Evolutionary conservation across 2,797 vertebrate species (phyloP), one percentile per base, ranked within the genome.

Genomic region (Sandelia bainsii): DNA sequence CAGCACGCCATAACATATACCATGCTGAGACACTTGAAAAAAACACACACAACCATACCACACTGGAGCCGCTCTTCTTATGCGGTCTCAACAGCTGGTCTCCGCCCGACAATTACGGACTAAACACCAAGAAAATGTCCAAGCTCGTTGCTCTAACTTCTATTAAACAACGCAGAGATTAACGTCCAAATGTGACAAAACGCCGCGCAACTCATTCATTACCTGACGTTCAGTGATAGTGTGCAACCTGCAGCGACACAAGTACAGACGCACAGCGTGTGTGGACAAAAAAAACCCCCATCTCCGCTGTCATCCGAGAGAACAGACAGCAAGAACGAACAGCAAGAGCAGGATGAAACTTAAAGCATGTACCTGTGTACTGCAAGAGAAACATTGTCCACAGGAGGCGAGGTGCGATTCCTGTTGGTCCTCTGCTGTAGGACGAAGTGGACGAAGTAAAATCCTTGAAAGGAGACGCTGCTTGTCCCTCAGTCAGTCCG

Each of bases 351-450:
- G 32, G 46, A 54, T 25, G 0, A 57, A 90, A 90, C 60, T 79
- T 84, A 16, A 81, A 73, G 51, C 72, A 17, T 58, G 61, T 83
- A 98, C 97, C 97, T 96, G 96, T 86, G 27, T 96, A 96, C 88
- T 97, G 97, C 93, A 98, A 80, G 20, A 99, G 95, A 93, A 98
- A 98, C 97, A 98, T 96, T 86, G 93, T 96, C 90, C 93, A 87
- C 69, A 65, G 69, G 83, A 79, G 76, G 71, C 57, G 77, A 85
- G 60, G 29, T 49, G 82, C 71, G 88, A 23, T 29, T 75, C 56
- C 62, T 50, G 91, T 86, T 89, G 87, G 80, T 92, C 51, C 90
- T 86, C 65, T 75, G 87, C 78, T 74, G 78, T 17, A 83, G 89
- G 83, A 79, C 83, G 82, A 80, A 83, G 75, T 75, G 81, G 51